These are phyloP conservation scores for Lapara coniferarum DNA, from an alignment of 2,888 invertebrate genomes.

Conservation along the genomic window DNA sequence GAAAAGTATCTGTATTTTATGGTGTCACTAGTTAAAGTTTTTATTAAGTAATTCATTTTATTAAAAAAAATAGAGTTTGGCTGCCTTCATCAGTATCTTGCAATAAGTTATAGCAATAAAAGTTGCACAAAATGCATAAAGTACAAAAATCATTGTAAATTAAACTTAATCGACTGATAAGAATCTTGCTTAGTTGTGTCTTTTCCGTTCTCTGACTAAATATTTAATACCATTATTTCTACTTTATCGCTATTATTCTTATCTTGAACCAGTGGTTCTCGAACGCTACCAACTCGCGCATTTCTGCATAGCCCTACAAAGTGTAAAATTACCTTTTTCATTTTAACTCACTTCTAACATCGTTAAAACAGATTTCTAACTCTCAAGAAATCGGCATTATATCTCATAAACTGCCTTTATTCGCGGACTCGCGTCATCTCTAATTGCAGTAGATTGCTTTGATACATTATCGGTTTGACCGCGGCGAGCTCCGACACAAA, in stretches of 20 bases:
- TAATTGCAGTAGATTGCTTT: conserved; percentile 65
- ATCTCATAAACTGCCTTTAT: conserved; percentile 27
- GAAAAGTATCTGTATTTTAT: not conserved
- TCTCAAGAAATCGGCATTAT: conserved; percentile 17
- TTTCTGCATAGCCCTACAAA: not conserved
- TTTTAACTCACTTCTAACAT: not conserved
- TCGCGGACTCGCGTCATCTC: conserved; percentile 62
- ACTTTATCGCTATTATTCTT: too few relatives aligned
- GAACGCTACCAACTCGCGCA: not conserved
- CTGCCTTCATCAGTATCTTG: too few relatives aligned
- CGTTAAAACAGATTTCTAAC: not conserved
- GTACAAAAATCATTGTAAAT: not conserved
- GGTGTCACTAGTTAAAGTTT: too few relatives aligned
- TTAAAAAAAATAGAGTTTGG: too few relatives aligned
- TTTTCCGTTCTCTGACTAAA: not conserved
- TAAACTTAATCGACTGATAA: not conserved
- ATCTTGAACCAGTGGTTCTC: not conserved
- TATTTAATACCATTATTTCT: too few relatives aligned
- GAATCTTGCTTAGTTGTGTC: not conserved
- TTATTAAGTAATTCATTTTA: too few relatives aligned
- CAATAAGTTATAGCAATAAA: too few relatives aligned
- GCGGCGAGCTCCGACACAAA: conserved; percentile 48
- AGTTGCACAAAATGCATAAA: not conserved
- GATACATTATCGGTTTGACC: conserved; percentile 58
- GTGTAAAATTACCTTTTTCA: too few relatives aligned